Evolutionary conservation across 2,797 vertebrate genomes (phyloP), one percentile per base, ranked within the genome.

Genomic region (Gymnoscopelus braueri): DNA sequence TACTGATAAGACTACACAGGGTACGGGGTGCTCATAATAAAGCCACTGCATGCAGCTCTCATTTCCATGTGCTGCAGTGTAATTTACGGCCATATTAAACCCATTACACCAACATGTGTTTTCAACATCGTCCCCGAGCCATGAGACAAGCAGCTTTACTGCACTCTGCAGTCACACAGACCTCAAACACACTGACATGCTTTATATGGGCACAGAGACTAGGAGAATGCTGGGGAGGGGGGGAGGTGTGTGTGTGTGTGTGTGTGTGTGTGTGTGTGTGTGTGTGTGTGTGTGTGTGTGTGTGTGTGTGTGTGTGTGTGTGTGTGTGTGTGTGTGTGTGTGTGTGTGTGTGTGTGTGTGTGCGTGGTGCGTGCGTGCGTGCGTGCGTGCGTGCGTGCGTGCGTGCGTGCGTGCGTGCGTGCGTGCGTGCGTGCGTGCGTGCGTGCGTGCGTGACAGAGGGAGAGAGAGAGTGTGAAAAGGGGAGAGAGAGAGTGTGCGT

Each of bases 101-200:
- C 87, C 81, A 92, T 92, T 90, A 90, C 81, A 84, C 76, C 78
- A 86, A 88, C 89, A 88, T 74, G 73, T 89, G 91, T 85, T 89
- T 83, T 78, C 69, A 81, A 70, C 73, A 75, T 57, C 82, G 83
- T 72, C 77, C 69, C 75, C 69, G 76, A 49, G 72, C 85, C 78
- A 67, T 81, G 32, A 88, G 74, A 84, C 79, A 71, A 83, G 86
- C 69, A 66, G 86, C 69, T 67, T 64, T 65, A 62, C 78, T 76
- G 75, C 19, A 5, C 29, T 71, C 72, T 76, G 75, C 70, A 84
- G 75, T 26, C 65, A 61, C 48, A 50, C 55, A 75, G 71, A 88
- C 83, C 81, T 80, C 78, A 74, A 63, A 71, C 70, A 60, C 67
- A 69, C 64, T 57, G 58, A 74, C 71, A 67, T 50, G 68, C 75